phyloP scores from a whole-genome alignment of 2,888 invertebrate species.

The Athetis lepigone region DNA sequence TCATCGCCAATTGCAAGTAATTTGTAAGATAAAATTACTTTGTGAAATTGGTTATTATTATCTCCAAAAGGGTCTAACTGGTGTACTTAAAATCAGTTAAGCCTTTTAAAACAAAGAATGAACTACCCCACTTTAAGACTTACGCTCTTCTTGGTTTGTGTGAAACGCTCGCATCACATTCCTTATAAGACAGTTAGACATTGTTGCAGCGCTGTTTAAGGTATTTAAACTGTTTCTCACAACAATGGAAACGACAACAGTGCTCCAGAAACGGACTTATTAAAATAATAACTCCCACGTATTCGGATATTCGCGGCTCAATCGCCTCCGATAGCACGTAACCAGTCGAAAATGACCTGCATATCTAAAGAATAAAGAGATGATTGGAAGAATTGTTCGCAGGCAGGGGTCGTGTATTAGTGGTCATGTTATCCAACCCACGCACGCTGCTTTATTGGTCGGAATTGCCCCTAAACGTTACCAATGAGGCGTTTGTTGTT shows the following conservation, averaged over 20 bases:
- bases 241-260: slow-evolving; percentile 58
- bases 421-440: slow-evolving; percentile 82
- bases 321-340: slow-evolving; percentile 73
- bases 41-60: slow-evolving; percentile 1
- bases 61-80: slow-evolving; percentile 24
- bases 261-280: slow-evolving; percentile 71
- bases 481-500: slow-evolving; percentile 88
- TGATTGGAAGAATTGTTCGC: slow-evolving; percentile 48
- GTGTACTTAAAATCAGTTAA: slow-evolving; percentile 16
- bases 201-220: slow-evolving; percentile 46
- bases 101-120: slow-evolving; percentile 33
- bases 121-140: slow-evolving; percentile 16
- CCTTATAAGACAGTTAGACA: slow-evolving; percentile 56
- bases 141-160: slow-evolving; percentile 3
- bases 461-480: slow-evolving; percentile 89
- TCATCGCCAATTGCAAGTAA: not conserved
- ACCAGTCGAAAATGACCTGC: slow-evolving; percentile 66
- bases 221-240: slow-evolving; percentile 59
- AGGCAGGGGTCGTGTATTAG: slow-evolving; percentile 70
- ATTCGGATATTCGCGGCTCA: slow-evolving; percentile 77
- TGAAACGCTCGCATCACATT: slow-evolving; percentile 37
- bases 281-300: slow-evolving; percentile 83
- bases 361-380: slow-evolving; percentile 54
- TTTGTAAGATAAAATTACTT: slow-evolving; percentile 3
- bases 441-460: slow-evolving; percentile 87